A percentile compares a stretch with the other conserved stretches of the same genome.
phyloP scores from a whole-genome alignment of 2,797 vertebrate species.

The Mallotus villosus region DNA sequence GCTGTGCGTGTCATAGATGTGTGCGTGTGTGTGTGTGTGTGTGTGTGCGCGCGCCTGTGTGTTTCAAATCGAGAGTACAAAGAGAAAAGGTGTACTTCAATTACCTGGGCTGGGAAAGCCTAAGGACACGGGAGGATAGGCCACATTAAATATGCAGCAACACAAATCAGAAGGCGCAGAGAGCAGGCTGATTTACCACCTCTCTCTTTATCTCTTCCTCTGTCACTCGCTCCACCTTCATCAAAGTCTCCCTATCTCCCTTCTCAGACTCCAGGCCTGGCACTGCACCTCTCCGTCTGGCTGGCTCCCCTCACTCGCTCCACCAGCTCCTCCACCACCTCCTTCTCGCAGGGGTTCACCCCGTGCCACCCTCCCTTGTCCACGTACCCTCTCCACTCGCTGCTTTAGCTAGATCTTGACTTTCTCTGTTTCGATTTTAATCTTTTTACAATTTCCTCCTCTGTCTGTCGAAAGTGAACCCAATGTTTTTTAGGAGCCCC shows the following conservation, averaged over 20 bases:
- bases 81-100: conserved; percentile 30
- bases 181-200: conserved; percentile 6
- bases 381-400: background rate
- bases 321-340: background rate
- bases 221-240: background rate
- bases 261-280: background rate
- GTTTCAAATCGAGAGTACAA: conserved; percentile 45
- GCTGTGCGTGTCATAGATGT: background rate
- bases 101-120: conserved; percentile 53
- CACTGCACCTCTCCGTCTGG: background rate
- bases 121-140: conserved; percentile 42
- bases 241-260: background rate
- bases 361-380: background rate
- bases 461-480: too few relatives aligned
- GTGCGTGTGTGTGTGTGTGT: background rate
- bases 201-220: conserved; percentile 20
- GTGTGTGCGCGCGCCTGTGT: conserved; percentile 21
- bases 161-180: conserved; percentile 50
- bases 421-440: too few relatives aligned
- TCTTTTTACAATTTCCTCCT: background rate
- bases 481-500: background rate
- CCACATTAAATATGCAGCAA: conserved; percentile 65
- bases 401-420: too few relatives aligned
- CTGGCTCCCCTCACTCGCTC: background rate
- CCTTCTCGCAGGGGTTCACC: background rate